phyloP scores from a whole-genome alignment of 2,113 vertebrate genomes.

The Chamaetylas fuelleborni region DNA sequence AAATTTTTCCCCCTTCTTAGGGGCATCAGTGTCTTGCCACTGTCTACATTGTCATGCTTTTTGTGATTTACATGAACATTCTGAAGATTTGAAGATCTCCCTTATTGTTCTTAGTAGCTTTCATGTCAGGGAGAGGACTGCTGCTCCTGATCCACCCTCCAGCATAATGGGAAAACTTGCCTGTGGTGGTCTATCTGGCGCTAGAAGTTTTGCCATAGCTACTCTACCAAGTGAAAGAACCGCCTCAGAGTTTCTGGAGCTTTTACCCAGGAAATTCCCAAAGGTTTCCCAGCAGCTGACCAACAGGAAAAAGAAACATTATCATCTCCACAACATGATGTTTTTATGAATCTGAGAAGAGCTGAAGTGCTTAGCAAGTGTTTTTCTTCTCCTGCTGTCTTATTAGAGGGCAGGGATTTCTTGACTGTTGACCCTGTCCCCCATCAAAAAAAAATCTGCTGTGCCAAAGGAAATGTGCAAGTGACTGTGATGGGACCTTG shows the following conservation, averaged over 20 bases:
- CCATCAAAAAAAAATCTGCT: constrained; percentile 58
- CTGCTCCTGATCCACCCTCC: neutral
- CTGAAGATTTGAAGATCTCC: neutral
- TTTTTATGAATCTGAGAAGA: constrained; percentile 47
- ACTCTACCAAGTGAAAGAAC: neutral
- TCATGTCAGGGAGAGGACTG: neutral
- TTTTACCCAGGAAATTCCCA: neutral
- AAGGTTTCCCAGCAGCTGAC: neutral
- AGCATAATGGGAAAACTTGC: neutral
- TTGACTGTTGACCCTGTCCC: constrained; percentile 53
- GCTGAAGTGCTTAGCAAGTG: constrained; percentile 59
- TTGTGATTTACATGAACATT: neutral
- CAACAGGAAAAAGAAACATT: constrained; percentile 7
- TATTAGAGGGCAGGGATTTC: constrained; percentile 58
- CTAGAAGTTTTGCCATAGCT: neutral
- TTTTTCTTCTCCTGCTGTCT: constrained; percentile 55
- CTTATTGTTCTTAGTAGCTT: neutral
- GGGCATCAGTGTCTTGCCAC: neutral
- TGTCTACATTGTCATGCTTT: neutral
- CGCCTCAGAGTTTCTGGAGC: neutral
- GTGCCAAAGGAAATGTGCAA: constrained; percentile 56
- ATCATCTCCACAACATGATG: neutral
- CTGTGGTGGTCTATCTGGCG: neutral
- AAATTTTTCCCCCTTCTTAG: neutral
- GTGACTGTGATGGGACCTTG: constrained; percentile 62